Percentiles rank a stretch among this genome's conserved stretches.
These are phyloP conservation scores for Colistium nudipinnis DNA, from an alignment of 2,113 vertebrate genomes.

Conservation along the genomic window DNA sequence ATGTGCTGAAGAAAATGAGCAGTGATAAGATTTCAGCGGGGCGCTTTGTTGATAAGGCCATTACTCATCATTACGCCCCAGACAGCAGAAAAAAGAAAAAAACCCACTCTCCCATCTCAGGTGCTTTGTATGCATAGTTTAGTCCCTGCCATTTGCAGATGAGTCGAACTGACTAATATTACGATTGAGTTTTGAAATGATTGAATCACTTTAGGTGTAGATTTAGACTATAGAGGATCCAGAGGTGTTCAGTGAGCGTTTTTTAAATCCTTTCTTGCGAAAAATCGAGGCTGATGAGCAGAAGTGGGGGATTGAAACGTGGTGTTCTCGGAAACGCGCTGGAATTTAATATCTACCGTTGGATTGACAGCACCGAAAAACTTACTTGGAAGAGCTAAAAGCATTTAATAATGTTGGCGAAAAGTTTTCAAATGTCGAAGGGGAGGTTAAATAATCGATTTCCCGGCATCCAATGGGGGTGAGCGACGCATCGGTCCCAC, in stretches of 20 bases:
- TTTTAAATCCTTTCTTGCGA: conserved; percentile 47
- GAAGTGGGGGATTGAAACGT: conserved; percentile 41
- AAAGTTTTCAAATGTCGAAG: conserved; percentile 32
- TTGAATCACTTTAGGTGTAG: conserved; percentile 56
- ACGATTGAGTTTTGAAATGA: conserved; percentile 45
- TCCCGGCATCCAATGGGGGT: neutral
- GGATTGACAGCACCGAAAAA: conserved; percentile 45
- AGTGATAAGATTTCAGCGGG: conserved; percentile 65
- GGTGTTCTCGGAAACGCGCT: conserved; percentile 38
- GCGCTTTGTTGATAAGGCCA: conserved; percentile 70
- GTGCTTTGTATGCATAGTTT: conserved; percentile 41
- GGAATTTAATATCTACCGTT: conserved; percentile 45
- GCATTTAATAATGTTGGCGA: conserved; percentile 21
- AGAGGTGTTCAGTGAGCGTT: conserved; percentile 35
- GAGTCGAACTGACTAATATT: conserved; percentile 43
- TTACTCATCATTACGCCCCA: conserved; percentile 69
- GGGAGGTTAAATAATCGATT: no score
- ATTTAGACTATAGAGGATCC: conserved; percentile 42
- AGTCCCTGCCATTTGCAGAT: conserved; percentile 33
- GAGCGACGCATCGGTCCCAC: neutral
- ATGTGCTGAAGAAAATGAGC: conserved; percentile 65
- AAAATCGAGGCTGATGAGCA: conserved; percentile 30
- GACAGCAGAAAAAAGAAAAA: no score
- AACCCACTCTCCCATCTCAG: conserved; percentile 48
- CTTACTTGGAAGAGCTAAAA: conserved; percentile 18